Evolutionary conservation across 2,113 vertebrate species (phyloP).

Genomic region (Aythya baeri): DNA sequence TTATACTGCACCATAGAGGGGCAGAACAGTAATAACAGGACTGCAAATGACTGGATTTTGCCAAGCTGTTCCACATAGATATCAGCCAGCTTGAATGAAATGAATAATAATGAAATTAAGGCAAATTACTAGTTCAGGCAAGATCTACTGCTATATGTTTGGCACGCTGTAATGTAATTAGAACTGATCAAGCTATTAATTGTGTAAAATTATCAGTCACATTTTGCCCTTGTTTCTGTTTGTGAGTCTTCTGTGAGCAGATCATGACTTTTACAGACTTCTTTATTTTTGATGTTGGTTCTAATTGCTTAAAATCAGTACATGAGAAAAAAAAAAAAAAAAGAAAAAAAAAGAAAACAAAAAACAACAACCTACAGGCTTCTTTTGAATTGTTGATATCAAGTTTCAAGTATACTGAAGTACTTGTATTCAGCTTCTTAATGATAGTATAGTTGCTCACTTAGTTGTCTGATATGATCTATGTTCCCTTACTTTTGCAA

Average conservation of each 20-base stretch:
- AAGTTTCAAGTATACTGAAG: background rate
- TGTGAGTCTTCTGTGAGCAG: background rate
- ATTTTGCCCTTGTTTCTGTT: background rate
- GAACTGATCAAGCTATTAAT: constrained; percentile 35
- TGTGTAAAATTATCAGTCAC: background rate
- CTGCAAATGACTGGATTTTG: constrained; percentile 38
- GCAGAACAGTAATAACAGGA: constrained; percentile 17
- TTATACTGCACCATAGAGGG: constrained; percentile 12
- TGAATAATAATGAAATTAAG: constrained; percentile 54
- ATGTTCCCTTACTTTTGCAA: background rate
- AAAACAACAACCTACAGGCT: background rate
- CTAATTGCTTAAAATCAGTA: background rate
- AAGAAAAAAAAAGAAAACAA: background rate
- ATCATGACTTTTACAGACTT: background rate
- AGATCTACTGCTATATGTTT: background rate
- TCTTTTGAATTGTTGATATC: background rate
- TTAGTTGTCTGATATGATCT: background rate
- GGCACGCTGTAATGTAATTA: background rate
- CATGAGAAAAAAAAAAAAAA: background rate
- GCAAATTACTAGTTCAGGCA: constrained; percentile 30
- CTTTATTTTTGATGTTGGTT: background rate
- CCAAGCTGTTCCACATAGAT: constrained; percentile 24
- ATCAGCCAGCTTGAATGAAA: constrained; percentile 11
- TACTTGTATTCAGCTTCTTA: background rate
- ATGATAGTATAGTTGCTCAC: background rate